Evolutionary conservation across 2,113 vertebrate species (phyloP).

Genomic region (Stictonetta naevosa): DNA sequence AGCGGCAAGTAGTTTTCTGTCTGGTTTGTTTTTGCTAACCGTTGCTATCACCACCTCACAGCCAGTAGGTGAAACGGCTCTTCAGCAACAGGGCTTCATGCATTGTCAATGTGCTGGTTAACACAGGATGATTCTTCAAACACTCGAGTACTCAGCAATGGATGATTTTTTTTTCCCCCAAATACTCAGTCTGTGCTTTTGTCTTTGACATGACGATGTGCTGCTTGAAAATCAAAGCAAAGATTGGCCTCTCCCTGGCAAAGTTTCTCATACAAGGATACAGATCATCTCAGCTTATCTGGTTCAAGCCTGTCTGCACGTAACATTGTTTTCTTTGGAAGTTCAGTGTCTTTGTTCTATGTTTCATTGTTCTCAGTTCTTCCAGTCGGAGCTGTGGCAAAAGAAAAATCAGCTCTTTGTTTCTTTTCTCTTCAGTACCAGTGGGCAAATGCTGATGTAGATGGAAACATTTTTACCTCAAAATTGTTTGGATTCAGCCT

Average conservation of each 20-base stretch:
- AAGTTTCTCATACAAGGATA: background rate
- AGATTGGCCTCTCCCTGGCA: background rate
- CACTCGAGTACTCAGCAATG: background rate
- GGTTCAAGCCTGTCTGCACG: background rate
- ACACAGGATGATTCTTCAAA: background rate
- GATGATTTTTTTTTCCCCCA: background rate
- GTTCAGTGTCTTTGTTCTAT: background rate
- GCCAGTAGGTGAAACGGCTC: background rate
- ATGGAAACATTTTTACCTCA: background rate
- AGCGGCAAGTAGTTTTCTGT: background rate
- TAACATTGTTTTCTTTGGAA: slow-evolving; percentile 16
- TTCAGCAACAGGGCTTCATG: background rate
- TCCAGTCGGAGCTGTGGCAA: background rate
- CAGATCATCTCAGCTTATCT: slow-evolving; percentile 21
- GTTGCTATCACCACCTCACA: background rate
- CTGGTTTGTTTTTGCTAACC: background rate
- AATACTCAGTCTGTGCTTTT: background rate
- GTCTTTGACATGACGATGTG: background rate
- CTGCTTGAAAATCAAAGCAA: slow-evolving; percentile 1
- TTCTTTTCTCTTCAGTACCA: background rate
- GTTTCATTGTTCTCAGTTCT: background rate
- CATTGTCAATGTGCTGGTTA: background rate
- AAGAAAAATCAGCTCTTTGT: background rate
- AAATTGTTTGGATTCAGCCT: background rate
- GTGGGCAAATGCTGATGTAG: background rate